Evolutionary conservation across 2,797 vertebrate species (phyloP).

Genomic region (Glyptemys insculpta): DNA sequence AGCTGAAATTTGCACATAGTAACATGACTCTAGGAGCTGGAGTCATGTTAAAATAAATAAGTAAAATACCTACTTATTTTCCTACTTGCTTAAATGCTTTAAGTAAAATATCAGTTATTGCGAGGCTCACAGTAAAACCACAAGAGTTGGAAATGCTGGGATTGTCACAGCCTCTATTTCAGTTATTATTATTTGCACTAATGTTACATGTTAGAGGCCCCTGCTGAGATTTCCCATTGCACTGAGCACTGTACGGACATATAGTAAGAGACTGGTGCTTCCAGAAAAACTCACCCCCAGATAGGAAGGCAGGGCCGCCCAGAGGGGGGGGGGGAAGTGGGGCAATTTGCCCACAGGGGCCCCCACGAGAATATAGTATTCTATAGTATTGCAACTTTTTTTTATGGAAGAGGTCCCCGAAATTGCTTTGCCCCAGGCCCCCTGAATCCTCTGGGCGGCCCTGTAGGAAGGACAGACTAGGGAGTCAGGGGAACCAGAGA

Average conservation of each 20-base stretch:
- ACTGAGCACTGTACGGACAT: constrained; percentile 15
- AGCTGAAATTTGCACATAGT: no score
- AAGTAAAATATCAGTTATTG: neutral
- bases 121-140: constrained; percentile 22
- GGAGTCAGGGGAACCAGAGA: neutral
- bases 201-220: constrained; percentile 26
- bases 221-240: constrained; percentile 7
- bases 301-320: neutral
- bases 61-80: no score
- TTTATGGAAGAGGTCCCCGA: no score
- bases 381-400: no score
- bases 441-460: no score
- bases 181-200: constrained; percentile 51
- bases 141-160: neutral
- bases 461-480: neutral
- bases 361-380: no score
- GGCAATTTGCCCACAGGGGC: no score
- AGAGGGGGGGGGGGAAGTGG: no score
- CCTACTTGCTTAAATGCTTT: neutral
- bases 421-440: no score
- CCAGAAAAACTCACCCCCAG: neutral
- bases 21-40: no score
- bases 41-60: no score
- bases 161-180: neutral
- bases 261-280: neutral